Percentiles rank a stretch among this genome's conserved stretches.
These are phyloP conservation scores for Aspidoscelis tigris DNA, from an alignment of 2,113 vertebrate genomes.

Conservation along the genomic window DNA sequence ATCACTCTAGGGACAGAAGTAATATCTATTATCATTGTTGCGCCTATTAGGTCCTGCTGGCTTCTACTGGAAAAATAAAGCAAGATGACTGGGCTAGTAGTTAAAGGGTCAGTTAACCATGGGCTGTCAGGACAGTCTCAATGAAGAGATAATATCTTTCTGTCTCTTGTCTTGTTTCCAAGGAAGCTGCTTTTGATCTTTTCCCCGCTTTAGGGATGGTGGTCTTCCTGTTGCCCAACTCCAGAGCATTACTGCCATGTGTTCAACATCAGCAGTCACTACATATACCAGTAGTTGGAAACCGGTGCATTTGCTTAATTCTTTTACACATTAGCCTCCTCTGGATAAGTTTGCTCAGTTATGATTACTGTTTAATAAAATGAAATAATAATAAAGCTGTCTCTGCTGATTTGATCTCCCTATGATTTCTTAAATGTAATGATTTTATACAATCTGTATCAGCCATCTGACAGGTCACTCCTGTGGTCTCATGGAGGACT, in stretches of 20 bases:
- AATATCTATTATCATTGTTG: not conserved
- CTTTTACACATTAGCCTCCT: not conserved
- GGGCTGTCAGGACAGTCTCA: not conserved
- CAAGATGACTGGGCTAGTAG: not conserved
- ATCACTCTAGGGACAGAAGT: too few relatives aligned
- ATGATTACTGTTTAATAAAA: not conserved
- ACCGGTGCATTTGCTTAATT: not conserved
- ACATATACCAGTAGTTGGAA: not conserved
- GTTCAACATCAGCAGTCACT: not conserved
- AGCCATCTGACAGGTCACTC: not conserved
- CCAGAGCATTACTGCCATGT: conserved; percentile 1
- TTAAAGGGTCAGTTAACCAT: not conserved
- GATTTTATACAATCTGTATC: not conserved
- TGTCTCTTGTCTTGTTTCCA: not conserved
- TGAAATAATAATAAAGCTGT: not conserved
- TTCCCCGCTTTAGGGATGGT: not conserved
- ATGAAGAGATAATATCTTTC: not conserved
- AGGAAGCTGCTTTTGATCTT: not conserved
- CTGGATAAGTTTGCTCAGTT: not conserved
- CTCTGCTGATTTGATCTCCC: not conserved
- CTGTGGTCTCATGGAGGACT: not conserved
- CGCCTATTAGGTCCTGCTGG: not conserved
- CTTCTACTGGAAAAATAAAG: not conserved
- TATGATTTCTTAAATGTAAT: not conserved
- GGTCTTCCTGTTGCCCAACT: not conserved